Evolutionary conservation across 1,140 invertebrate species (phyloP), one percentile per base, ranked within the genome.

Genomic region (Drosophila grimshawi): DNA sequence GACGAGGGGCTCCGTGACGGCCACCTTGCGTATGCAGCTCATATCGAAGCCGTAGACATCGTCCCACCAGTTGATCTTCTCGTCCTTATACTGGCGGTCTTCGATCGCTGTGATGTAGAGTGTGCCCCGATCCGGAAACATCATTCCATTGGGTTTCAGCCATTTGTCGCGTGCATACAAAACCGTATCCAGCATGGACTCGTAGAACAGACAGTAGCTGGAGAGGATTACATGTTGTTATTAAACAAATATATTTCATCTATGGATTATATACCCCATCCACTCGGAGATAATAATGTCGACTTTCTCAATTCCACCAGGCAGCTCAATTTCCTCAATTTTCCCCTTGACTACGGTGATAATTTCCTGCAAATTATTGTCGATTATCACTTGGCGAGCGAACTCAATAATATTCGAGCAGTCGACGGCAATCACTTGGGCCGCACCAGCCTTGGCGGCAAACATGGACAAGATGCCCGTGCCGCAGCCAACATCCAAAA

Each of bases 61-160:
- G 83, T 99, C 98, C 99, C 99, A 99, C 98, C 99, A 99, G 93
- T 99, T 99, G 71, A 99, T 99, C 93, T 99, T 99, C 86, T 99
- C 99, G 92, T 99, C 99, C 93, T 99, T 99, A 93, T 99, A 99
- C 93, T 99, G 98, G 33, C 98, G 95, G 93, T 99, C 99, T 93
- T 99, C 99, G 78, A 99, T 99, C 11, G 97, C 98, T 5, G 91
- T 92, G 29, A 99, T 96, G 92, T 97, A 99, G 5, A 99, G 91
- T 2, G 97, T 98, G 71, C 97, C 98, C 83, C 96, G 94, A 90
- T 98, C 97, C 1, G 97, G 97, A 86, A 98, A 98, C 57, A 98
- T 94, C 93, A 98, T 94, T 8, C 97, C 97, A 81, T 95, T 95
- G 10, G 95, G 94, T 57, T 94, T 95, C 7, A 99, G 94, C 98